These are phyloP conservation scores for Aurelia aurita complex sp. Pacific DNA, from an alignment of 30 jellyfish, hydroid and myxozoan species.

Conservation along the genomic window DNA sequence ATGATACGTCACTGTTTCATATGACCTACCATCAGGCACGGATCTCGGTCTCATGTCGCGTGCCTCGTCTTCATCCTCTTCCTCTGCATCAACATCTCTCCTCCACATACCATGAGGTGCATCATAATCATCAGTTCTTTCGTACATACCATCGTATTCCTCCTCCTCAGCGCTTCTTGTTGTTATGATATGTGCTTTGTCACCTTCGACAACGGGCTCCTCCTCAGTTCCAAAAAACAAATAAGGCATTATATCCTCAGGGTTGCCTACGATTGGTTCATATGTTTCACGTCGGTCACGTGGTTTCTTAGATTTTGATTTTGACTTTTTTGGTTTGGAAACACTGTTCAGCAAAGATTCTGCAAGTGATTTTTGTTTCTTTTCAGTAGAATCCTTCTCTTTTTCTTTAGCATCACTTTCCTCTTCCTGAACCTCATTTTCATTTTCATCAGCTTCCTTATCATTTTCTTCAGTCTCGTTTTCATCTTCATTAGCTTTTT, in stretches of 20 bases:
- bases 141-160: background rate
- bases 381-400: background rate
- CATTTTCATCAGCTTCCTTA: background rate
- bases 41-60: slow-evolving; percentile 75
- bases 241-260: slow-evolving; percentile 70
- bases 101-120: slow-evolving; percentile 48
- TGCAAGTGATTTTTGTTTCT: background rate
- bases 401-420: background rate
- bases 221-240: slow-evolving; percentile 45
- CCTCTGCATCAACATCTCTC: slow-evolving; percentile 40
- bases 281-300: slow-evolving; percentile 30
- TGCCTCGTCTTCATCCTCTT: slow-evolving; percentile 68
- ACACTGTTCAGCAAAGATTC: background rate
- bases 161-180: slow-evolving; percentile 49
- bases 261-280: slow-evolving; percentile 66
- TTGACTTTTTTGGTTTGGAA: background rate
- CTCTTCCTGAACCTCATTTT: background rate
- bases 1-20: slow-evolving; percentile 57
- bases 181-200: slow-evolving; percentile 25
- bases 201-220: slow-evolving; percentile 26
- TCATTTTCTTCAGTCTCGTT: background rate
- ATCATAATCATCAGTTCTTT: slow-evolving; percentile 13
- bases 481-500: background rate
- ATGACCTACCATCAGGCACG: slow-evolving; percentile 80
- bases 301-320: background rate